Conservation (phyloP, 2,113 vertebrate species). For the Lasiurus cinereus region DNA sequence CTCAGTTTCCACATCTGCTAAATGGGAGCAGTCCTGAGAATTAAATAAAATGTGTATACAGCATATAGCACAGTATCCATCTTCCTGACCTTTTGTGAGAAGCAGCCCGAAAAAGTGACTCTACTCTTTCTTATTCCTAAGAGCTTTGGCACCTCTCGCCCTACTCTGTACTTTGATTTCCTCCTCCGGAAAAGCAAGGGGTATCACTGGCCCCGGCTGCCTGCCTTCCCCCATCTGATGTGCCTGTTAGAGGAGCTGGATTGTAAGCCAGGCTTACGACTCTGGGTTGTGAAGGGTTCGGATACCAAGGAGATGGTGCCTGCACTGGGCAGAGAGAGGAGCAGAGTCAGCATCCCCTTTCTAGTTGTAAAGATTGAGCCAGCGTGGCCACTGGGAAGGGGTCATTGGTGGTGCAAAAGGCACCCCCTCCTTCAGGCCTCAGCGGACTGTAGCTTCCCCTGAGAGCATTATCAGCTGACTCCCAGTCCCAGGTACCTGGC, state of each 20-base stretch:
- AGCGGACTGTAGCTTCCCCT: not conserved
- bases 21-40: not conserved
- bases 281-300: fast-evolving
- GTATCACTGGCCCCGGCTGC: not conserved
- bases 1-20: not conserved
- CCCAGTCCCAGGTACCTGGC: not conserved
- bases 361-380: not conserved
- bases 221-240: not conserved
- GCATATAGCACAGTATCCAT: fast-evolving
- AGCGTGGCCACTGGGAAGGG: not conserved
- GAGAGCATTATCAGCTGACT: not conserved
- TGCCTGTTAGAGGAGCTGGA: not conserved
- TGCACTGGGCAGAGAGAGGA: not conserved
- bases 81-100: not conserved
- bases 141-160: not conserved
- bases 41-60: not conserved
- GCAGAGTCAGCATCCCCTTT: not conserved
- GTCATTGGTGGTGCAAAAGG: not conserved
- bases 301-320: not conserved
- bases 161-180: not conserved
- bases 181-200: conserved; percentile 1
- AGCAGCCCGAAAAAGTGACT: not conserved
- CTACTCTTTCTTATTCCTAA: not conserved
- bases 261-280: not conserved
- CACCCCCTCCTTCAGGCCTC: not conserved